These are phyloP conservation scores for Rhombomys opimus DNA, from an alignment of 2,113 vertebrate genomes.

Conservation along the genomic window DNA sequence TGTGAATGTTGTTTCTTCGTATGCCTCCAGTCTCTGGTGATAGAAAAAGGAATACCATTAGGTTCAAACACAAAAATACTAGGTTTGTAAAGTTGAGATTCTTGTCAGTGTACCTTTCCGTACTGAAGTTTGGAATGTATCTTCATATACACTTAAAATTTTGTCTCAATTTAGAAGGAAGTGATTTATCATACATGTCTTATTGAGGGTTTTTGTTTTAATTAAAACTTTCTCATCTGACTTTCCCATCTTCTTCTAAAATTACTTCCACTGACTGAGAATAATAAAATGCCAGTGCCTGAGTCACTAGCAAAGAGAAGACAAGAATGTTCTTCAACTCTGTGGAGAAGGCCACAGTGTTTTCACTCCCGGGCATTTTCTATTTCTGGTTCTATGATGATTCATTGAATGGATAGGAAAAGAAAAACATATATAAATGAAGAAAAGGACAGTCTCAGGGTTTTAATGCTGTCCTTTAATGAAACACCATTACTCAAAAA, in stretches of 20 bases:
- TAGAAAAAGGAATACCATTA: neutral
- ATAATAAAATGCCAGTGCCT: neutral
- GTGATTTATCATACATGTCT: slow-evolving; percentile 26
- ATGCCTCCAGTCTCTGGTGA: neutral
- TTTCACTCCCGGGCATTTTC: neutral
- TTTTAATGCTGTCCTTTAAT: too few species aligned
- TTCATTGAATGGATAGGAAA: neutral
- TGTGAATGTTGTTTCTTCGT: neutral
- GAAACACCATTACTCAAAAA: too few species aligned
- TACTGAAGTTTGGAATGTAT: neutral
- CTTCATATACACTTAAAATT: neutral
- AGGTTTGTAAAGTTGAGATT: neutral
- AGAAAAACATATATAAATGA: neutral
- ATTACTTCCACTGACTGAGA: neutral
- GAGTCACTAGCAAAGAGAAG: neutral
- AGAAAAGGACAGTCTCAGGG: too few species aligned
- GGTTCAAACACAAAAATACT: neutral
- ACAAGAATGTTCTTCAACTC: neutral
- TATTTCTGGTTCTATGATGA: neutral
- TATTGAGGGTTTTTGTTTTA: slow-evolving; percentile 49
- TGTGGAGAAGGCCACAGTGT: neutral
- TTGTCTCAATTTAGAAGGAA: slow-evolving; percentile 36
- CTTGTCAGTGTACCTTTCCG: neutral
- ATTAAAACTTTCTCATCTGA: slow-evolving; percentile 37
- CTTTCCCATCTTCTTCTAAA: slow-evolving; percentile 41